A percentile compares a stretch with the other conserved stretches of the same genome.
Conservation (phyloP, 1,140 invertebrate genomes). For the Drosophila auraria region DNA sequence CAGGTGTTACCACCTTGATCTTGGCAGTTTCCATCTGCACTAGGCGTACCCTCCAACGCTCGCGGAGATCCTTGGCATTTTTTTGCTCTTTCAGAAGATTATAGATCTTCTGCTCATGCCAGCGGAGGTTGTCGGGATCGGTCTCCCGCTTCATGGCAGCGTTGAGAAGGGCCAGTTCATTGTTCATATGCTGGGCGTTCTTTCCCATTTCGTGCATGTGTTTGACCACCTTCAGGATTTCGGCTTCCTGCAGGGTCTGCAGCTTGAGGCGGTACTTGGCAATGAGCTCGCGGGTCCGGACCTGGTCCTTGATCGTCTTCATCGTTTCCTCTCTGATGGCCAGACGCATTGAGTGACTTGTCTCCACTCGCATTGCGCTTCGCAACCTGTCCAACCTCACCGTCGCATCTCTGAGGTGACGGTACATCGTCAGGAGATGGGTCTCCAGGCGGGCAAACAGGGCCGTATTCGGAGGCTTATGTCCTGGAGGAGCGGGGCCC, state of each 20-base stretch:
- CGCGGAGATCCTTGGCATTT: not conserved
- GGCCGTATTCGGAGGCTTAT: not conserved
- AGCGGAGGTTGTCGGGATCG: not conserved
- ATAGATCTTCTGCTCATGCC: not conserved
- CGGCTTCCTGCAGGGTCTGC: conserved; percentile 18
- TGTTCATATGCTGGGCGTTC: not conserved
- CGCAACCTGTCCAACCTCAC: not conserved
- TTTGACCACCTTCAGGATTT: conserved; percentile 1
- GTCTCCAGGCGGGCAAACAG: not conserved
- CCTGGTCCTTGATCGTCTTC: not conserved
- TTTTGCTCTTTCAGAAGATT: not conserved
- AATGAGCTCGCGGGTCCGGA: not conserved
- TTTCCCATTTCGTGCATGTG: not conserved
- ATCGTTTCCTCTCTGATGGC: not conserved
- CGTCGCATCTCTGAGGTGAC: not conserved
- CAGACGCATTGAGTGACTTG: not conserved
- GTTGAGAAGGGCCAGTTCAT: not conserved
- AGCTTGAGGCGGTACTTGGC: not conserved
- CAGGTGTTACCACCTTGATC: not conserved
- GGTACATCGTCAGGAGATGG: not conserved
- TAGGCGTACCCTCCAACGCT: not conserved
- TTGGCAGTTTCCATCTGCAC: not conserved
- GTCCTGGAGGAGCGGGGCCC: conserved; percentile 1
- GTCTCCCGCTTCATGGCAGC: not conserved
- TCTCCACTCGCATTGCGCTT: not conserved